A percentile compares a stretch with the other conserved stretches of the same genome.
These are phyloP conservation scores for Macquaria ambigua DNA, from an alignment of 2,113 vertebrate species.

Conservation along the genomic window DNA sequence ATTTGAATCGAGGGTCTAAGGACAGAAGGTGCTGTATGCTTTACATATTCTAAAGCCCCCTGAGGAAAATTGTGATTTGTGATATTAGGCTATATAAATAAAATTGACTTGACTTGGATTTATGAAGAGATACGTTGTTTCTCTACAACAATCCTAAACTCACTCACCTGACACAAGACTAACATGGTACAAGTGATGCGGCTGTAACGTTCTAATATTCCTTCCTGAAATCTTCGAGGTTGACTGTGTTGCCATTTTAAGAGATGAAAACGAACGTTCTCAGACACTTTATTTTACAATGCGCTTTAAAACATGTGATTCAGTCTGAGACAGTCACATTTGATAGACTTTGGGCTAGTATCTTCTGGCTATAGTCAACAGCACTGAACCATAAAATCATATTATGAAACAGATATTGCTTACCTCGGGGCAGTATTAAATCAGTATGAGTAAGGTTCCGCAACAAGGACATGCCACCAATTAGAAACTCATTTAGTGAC, in stretches of 20 bases:
- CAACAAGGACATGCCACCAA: not conserved
- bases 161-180: not conserved
- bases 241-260: not conserved
- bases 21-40: too few species aligned
- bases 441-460: not conserved
- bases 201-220: not conserved
- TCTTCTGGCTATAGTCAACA: not conserved
- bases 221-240: not conserved
- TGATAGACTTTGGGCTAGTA: slow-evolving; percentile 8
- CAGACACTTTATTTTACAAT: slow-evolving; percentile 4
- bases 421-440: not conserved
- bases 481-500: not conserved
- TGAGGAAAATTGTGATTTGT: too few species aligned
- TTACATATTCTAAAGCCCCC: too few species aligned
- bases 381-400: slow-evolving; percentile 5
- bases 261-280: not conserved
- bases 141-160: not conserved
- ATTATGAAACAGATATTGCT: not conserved
- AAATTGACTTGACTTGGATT: too few species aligned
- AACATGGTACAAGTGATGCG: not conserved
- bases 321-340: not conserved
- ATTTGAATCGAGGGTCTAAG: too few species aligned
- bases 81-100: too few species aligned
- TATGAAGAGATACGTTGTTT: too few species aligned
- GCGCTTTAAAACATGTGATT: not conserved